These are phyloP conservation scores for Acanthoscelides obtectus DNA, from an alignment of 2,888 invertebrate species.

Conservation along the genomic window DNA sequence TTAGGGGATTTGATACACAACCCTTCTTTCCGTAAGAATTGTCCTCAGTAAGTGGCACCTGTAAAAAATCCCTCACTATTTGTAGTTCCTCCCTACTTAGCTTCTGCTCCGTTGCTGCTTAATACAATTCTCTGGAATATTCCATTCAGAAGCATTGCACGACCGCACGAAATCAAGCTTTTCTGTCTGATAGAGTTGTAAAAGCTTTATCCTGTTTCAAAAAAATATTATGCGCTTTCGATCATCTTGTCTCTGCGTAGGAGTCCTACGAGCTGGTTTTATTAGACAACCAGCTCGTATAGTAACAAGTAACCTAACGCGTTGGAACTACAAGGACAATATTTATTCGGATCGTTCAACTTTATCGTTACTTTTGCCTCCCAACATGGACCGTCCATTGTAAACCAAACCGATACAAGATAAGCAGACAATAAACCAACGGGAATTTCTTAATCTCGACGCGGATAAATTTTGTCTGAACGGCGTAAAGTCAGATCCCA, in stretches of 20 bases:
- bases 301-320: neutral
- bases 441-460: neutral
- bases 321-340: neutral
- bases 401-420: neutral
- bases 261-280: neutral
- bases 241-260: neutral
- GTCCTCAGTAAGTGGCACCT: no score
- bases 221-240: no score
- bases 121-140: no score
- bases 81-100: no score
- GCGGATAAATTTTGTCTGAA: neutral
- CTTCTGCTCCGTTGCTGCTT: no score
- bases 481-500: neutral
- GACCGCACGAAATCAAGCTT: no score
- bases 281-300: neutral
- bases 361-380: neutral
- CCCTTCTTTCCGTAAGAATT: no score
- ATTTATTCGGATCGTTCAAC: neutral
- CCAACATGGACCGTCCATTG: neutral
- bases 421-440: neutral
- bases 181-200: no score
- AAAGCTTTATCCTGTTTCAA: no score
- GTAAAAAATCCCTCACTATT: no score
- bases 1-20: no score
- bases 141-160: no score